Base-by-base conservation (phyloP, 2,888 invertebrate genomes). In the Netelia melanura region DNA sequence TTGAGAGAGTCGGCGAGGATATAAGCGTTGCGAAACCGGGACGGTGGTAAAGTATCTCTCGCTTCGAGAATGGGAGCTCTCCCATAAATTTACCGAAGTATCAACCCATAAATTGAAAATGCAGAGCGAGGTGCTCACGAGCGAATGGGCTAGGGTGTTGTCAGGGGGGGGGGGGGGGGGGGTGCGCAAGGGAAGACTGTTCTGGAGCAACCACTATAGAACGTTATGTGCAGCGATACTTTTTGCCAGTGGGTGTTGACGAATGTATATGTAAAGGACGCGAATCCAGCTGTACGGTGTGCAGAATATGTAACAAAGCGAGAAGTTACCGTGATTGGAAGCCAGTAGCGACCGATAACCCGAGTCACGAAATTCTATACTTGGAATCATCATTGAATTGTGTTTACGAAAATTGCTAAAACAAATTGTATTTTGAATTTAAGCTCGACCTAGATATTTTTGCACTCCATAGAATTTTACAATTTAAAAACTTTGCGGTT, bases 21-120 rank as follows among this genome's bases (percentile, higher is more conserved):
- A 62, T 65, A 68, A 56, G 56, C 68, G 68, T 43, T 58, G 65
- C 78, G 25, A 65, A 54, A 64, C 61, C 75, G 75, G 30, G 30
- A 30, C 30, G 30, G 70, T 54, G 68, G 77, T 84, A 81, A 87
- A 89, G 88, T 89, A 89, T 88, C 88, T 88, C 87, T 86, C 88
- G 81, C 84, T 77, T 71, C 83, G 84, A 83, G 82, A 88, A 87
- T 85, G 84, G 80, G 25, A 81, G 86, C 78, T 82, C 80, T 80
- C 65, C 87, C 89, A 89, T 91, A 92, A 91, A 91, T 91, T 91
- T 85, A 84, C 64, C 87, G 68, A 86, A 89, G 90, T 91, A 90
- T 90, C 89, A 88, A 88, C 85, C 88, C 85, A 91, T 91, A 91
- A 91, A 92, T 91, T 91, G 90, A 90, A 91, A 91, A 91, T 90